Evolutionary conservation across 2,113 vertebrate species (phyloP).

Genomic region (Elephantulus edwardii): DNA sequence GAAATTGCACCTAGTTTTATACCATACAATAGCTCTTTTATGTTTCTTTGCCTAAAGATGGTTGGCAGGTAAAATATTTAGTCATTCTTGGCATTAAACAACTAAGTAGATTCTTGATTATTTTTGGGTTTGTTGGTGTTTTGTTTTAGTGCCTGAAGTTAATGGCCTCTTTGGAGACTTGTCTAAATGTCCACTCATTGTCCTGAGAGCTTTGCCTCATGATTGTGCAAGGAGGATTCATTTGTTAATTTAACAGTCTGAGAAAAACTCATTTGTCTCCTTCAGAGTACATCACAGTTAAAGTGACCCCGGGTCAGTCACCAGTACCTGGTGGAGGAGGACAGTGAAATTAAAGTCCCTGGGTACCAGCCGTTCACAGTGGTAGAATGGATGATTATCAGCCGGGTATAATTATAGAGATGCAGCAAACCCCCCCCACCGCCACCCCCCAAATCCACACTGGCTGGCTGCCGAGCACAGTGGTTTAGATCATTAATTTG

Average conservation of each 20-base stretch:
- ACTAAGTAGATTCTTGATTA: background rate
- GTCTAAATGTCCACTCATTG: slow-evolving; percentile 33
- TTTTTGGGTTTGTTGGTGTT: background rate
- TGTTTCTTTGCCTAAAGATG: background rate
- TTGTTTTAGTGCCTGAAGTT: background rate
- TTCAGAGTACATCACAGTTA: slow-evolving; percentile 74
- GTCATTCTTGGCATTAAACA: background rate
- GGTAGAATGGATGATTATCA: slow-evolving; percentile 73
- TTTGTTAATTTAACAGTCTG: slow-evolving; percentile 68
- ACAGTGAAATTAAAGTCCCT: slow-evolving; percentile 77
- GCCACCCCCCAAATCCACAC: slow-evolving; percentile 35
- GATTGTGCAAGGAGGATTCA: slow-evolving; percentile 42
- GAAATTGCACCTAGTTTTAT: background rate
- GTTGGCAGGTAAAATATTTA: background rate
- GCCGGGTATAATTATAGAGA: slow-evolving; percentile 78
- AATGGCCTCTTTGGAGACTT: slow-evolving; percentile 36
- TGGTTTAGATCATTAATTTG: slow-evolving; percentile 83
- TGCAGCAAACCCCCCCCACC: slow-evolving; percentile 52
- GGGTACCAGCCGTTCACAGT: slow-evolving; percentile 71
- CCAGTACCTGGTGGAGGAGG: slow-evolving; percentile 58
- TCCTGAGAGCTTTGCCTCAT: background rate
- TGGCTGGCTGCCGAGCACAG: slow-evolving; percentile 86
- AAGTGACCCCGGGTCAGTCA: slow-evolving; percentile 64
- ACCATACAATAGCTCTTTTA: background rate
- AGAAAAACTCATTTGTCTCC: slow-evolving; percentile 73